Evolutionary conservation across 1,140 invertebrate species (phyloP).

Genomic region (Drosophila ficusphila): DNA sequence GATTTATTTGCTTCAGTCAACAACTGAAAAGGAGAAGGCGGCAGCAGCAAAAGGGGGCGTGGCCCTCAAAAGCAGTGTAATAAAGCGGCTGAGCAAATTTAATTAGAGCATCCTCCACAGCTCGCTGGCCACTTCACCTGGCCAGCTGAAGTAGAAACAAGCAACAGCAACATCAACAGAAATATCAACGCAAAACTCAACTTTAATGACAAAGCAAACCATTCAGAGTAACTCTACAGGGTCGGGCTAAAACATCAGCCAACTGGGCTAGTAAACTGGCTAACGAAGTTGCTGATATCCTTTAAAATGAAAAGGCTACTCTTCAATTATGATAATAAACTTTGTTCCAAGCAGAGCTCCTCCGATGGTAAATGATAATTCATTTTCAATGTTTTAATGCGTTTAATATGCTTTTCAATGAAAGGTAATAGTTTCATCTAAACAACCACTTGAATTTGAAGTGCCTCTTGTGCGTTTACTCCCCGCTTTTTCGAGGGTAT

Average conservation of each 20-base stretch:
- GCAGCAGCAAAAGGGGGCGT: not conserved
- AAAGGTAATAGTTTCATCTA: no score
- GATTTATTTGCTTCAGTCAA: constrained; percentile 76
- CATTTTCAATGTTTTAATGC: no score
- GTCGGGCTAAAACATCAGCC: constrained; percentile 30
- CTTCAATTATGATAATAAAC: no score
- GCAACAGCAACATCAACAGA: not conserved
- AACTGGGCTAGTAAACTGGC: constrained; percentile 2
- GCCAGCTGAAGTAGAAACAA: constrained; percentile 4
- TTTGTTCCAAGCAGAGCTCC: no score
- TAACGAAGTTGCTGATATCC: not conserved
- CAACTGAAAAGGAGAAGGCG: constrained; percentile 18
- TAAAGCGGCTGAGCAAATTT: constrained; percentile 67
- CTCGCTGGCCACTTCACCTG: constrained; percentile 60
- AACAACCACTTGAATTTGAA: no score
- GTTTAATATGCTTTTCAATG: no score
- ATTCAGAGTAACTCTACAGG: constrained; percentile 18
- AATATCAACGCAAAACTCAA: constrained; percentile 30
- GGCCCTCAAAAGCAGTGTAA: constrained; percentile 44
- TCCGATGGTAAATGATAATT: no score
- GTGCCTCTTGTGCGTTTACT: not conserved
- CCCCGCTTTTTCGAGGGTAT: not conserved
- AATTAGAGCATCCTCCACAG: constrained; percentile 66
- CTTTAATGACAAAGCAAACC: constrained; percentile 74
- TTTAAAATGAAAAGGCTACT: not conserved